phyloP scores from a whole-genome alignment of 2,113 vertebrate species.

The Sarotherodon lohbergeri region DNA sequence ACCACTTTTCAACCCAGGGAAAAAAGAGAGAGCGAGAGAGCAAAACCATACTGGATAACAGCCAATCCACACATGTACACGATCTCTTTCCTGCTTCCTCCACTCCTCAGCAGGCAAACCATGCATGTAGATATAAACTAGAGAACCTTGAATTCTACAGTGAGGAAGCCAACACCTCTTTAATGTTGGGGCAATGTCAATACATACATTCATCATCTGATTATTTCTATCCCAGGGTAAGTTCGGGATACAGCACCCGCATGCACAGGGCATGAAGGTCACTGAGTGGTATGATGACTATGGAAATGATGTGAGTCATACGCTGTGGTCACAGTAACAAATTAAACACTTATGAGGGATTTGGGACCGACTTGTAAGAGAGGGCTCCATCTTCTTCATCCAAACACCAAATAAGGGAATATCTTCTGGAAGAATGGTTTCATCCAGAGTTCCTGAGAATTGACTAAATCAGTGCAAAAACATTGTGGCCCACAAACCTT shows the following conservation, averaged over 20 bases:
- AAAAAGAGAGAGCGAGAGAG: not conserved
- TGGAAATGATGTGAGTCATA: not conserved
- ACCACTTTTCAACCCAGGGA: not conserved
- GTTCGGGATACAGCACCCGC: not conserved
- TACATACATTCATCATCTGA: not conserved
- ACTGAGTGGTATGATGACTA: not conserved
- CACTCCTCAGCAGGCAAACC: not conserved
- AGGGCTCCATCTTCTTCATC: not conserved
- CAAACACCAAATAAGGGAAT: not conserved
- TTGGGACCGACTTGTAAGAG: not conserved
- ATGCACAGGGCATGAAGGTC: not conserved
- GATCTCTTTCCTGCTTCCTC: not conserved
- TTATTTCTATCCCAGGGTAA: not conserved
- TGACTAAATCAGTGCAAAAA: not conserved
- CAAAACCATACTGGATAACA: not conserved
- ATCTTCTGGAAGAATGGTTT: not conserved
- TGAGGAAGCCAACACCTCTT: not conserved
- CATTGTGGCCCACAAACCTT: not conserved
- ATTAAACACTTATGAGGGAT: not conserved
- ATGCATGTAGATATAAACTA: not conserved
- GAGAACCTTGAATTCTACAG: not conserved
- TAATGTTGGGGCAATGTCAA: not conserved
- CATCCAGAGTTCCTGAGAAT: not conserved
- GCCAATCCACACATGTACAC: not conserved
- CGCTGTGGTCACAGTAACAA: not conserved